Base-by-base conservation (phyloP, 2,888 invertebrate genomes). In the Sthenelais limicola region DNA sequence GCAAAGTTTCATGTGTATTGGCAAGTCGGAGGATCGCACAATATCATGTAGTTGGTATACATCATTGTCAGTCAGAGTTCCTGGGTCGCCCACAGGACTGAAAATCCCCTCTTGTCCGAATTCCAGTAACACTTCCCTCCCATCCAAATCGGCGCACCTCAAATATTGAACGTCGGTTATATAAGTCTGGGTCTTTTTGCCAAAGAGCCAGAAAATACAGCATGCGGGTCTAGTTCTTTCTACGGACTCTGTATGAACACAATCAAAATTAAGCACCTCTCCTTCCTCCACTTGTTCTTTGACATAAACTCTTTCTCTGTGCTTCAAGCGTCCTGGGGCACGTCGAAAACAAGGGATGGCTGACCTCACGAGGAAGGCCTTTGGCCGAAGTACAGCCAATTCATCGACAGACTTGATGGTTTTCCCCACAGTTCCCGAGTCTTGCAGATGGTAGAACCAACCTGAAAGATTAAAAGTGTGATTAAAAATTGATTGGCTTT, bases 1-100 rank as follows among this genome's bases (percentile, higher is more conserved):
- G 3, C 83, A 78, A 1, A 85, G 79, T 71, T 82, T 82, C 1
- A 82, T 80, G 5, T 81, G 74, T 21, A 81, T 75, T 0, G 84
- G 84, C 5, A 81, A 76, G 9, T 78, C 71, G 12, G 76, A 77
- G 26, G 78, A 77, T 4, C 79, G 73, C 5, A 81, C 77, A 32
- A 84, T 78, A 49, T 83, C 82, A 47, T 76, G 77, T 76, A 84
- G 52, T 52, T 72, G 54, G 32, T 72, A 72, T n/a, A 54, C 72
- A 26, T 47, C 49, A 32, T 52, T 47, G 24, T 67, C 24, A 15
- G 35, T 28, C 3, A 32, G 24, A n/a, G 38, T 52, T 15, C 52
- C 72, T 3, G 38, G 72, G 15, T 72, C 67, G 9, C 72, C 66
- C 5, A 72, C 52, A 2, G 38, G 24, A 38, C 51, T 67, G 62